Conservation (phyloP, 2,797 vertebrate species). For the Lophotriccus pileatus region DNA sequence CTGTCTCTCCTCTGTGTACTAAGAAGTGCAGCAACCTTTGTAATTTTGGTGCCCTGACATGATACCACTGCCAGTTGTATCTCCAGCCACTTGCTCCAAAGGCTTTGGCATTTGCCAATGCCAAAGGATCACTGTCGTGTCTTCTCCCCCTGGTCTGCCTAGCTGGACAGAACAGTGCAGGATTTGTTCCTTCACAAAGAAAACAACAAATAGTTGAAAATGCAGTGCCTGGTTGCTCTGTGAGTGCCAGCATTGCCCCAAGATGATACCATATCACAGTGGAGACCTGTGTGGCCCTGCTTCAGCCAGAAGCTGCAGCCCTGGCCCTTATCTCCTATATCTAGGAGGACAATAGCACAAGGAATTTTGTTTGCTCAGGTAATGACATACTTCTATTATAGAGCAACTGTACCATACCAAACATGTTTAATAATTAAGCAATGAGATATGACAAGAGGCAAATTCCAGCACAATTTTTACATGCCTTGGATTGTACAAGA, state of each 20-base stretch:
- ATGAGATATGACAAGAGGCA: constrained; percentile 21
- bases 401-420: not conserved
- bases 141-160: not conserved
- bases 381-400: constrained; percentile 3
- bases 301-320: not conserved
- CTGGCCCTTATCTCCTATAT: not conserved
- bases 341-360: not conserved
- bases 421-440: constrained; percentile 52
- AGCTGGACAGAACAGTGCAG: not conserved
- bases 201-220: not conserved
- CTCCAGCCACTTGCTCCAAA: not conserved
- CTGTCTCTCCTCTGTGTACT: not conserved
- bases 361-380: constrained; percentile 18
- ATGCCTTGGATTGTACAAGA: not conserved
- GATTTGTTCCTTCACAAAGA: not conserved
- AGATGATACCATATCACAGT: not conserved
- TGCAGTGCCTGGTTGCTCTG: not conserved
- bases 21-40: not conserved
- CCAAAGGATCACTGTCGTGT: not conserved
- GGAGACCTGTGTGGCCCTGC: not conserved
- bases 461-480: constrained; percentile 34
- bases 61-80: not conserved
- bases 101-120: not conserved
- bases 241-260: not conserved
- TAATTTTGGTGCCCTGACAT: not conserved